Evolutionary conservation across 2,888 invertebrate species (phyloP), one percentile per base, ranked within the genome.

Genomic region (Yponomeuta sedellus): DNA sequence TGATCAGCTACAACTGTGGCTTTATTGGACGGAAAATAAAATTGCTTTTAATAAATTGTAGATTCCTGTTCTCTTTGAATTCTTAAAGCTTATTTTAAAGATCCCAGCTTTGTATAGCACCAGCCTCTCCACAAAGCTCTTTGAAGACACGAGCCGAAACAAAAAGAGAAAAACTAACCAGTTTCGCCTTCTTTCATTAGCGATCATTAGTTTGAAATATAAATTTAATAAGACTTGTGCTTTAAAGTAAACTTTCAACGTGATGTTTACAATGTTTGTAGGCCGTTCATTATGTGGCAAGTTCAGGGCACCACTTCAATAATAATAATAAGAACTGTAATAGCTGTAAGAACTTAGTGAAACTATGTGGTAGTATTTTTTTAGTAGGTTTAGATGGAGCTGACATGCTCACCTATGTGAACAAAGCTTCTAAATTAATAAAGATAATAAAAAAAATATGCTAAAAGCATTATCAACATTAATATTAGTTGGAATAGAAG

Each of bases 151-250:
- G 16, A 52, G 16, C 44, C 44, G 16, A 52, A 52, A 52, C 16
- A 57, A 57, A 70, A 72, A 70, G 72, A 69, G 68, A 71, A 76
- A 75, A 78, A 80, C 71, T 72, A 75, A 72, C 74, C 73, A 76
- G 76, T 80, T 85, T 84, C 84, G 83, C 78, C 80, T 79, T 80
- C 84, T 81, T 88, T 88, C 84, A 86, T 88, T 83, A 83, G 81
- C 82, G 81, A 84, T 86, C 89, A 88, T 88, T 87, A 87, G 85
- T 85, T 84, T 80, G 81, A 75, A 82, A 84, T 80, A 85, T 80
- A 83, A 83, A 84, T 81, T 85, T 78, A 76, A 71, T 72, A 16
- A 72, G 67, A 70, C 75, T 73, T 71, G 77, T 76, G 74, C 77
- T 81, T 78, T 79, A 74, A 72, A 77, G 75, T 77, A 77, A 75